Percentiles rank a stretch among this genome's conserved stretches.
phyloP scores from a whole-genome alignment of 2,888 invertebrate genomes.

The Ommatoiulus sabulosus region DNA sequence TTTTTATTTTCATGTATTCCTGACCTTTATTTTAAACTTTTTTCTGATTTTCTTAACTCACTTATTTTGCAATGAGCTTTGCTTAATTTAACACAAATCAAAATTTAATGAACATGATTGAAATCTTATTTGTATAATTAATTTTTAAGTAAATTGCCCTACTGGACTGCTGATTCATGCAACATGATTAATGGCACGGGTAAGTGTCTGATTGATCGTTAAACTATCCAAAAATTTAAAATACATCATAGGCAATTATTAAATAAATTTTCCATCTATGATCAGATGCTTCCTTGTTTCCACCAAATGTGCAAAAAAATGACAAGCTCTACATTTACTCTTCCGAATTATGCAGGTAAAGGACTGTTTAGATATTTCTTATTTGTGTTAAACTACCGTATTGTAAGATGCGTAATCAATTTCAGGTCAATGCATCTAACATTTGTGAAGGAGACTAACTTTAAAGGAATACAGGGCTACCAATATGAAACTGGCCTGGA shows the following conservation, averaged over 20 bases:
- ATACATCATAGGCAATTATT: constrained; percentile 18
- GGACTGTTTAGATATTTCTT: background rate
- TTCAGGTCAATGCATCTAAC: constrained; percentile 53
- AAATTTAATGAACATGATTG: background rate
- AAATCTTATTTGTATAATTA: background rate
- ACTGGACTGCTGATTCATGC: constrained; percentile 56
- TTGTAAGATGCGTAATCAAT: background rate
- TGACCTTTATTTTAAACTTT: too few species aligned
- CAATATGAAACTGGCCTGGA: constrained; percentile 32
- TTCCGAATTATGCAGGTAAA: constrained; percentile 54
- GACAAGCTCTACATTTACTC: constrained; percentile 47
- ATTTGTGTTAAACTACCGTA: background rate
- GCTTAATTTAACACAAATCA: background rate
- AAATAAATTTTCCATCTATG: background rate
- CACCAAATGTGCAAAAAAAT: constrained; percentile 50
- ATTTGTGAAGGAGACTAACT: constrained; percentile 48
- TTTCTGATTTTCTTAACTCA: too few species aligned
- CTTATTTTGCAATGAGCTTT: background rate
- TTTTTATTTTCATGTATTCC: too few species aligned
- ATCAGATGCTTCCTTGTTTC: constrained; percentile 53
- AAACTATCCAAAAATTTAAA: background rate
- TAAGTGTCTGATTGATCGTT: background rate
- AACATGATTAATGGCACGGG: constrained; percentile 57
- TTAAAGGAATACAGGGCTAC: constrained; percentile 46
- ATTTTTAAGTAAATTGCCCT: constrained; percentile 50